Evolutionary conservation across 2,113 vertebrate genomes (phyloP).

Genomic region (Neogobius melanostomus): DNA sequence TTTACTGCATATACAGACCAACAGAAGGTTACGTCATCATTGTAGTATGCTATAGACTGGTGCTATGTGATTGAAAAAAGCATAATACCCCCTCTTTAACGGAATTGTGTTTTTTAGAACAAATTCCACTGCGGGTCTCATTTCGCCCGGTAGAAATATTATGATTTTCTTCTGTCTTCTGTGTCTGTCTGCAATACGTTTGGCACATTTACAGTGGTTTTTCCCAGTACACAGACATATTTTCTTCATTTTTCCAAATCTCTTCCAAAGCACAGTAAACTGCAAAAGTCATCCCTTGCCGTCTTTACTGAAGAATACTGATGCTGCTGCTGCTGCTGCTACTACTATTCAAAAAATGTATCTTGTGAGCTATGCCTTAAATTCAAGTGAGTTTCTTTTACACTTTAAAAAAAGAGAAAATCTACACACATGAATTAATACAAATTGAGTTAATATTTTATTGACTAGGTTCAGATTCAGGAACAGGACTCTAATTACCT

Average conservation of each 20-base stretch:
- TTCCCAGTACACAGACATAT: background rate
- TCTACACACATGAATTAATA: background rate
- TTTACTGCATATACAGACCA: no score
- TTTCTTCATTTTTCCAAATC: background rate
- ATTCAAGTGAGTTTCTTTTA: background rate
- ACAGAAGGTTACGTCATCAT: no score
- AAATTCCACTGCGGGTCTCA: background rate
- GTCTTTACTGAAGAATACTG: background rate
- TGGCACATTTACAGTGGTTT: background rate
- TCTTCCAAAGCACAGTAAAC: background rate
- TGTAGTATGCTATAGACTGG: no score
- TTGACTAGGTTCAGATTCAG: no score
- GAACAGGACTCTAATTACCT: no score
- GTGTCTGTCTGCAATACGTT: background rate
- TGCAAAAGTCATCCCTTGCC: background rate
- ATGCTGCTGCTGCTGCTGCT: no score
- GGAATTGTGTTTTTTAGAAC: no score
- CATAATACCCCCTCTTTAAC: no score
- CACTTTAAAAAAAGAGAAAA: background rate
- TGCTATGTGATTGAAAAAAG: no score
- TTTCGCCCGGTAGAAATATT: background rate
- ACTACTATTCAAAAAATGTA: no score
- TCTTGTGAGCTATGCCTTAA: background rate
- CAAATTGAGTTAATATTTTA: no score
- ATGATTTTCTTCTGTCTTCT: background rate